Conservation (phyloP, 2,888 invertebrate genomes). For the Drosophila conformis region DNA sequence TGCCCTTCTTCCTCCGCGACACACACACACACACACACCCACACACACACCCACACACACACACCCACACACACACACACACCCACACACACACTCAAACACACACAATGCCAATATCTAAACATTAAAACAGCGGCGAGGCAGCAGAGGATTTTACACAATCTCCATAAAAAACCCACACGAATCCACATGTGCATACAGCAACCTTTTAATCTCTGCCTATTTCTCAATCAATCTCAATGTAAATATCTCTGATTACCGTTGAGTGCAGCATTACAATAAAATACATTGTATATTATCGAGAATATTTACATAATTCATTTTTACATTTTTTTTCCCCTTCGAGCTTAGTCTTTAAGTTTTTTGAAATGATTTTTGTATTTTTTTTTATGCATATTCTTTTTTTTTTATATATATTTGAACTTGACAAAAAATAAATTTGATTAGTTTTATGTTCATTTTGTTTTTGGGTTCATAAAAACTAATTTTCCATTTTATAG, state of each 20-base stretch:
- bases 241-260: conserved; percentile 9
- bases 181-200: conserved; percentile 6
- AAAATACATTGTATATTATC: conserved; percentile 17
- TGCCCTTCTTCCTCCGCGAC: conserved; percentile 1
- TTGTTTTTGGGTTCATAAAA: neutral
- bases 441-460: neutral
- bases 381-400: neutral
- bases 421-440: conserved; percentile 1
- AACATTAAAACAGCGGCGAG: conserved; percentile 12
- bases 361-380: neutral
- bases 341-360: conserved; percentile 8
- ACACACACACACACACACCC: neutral
- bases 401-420: neutral
- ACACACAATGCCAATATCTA: conserved; percentile 10
- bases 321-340: neutral
- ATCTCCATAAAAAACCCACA: neutral
- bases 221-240: conserved; percentile 5
- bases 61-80: neutral
- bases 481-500: neutral
- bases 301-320: neutral
- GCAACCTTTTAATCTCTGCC: conserved; percentile 4
- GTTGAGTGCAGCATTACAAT: conserved; percentile 5
- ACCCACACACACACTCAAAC: neutral
- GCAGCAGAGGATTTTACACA: conserved; percentile 30
- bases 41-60: neutral